Evolutionary conservation across 1,140 invertebrate genomes (phyloP).

Genomic region (Plutomurus gul): DNA sequence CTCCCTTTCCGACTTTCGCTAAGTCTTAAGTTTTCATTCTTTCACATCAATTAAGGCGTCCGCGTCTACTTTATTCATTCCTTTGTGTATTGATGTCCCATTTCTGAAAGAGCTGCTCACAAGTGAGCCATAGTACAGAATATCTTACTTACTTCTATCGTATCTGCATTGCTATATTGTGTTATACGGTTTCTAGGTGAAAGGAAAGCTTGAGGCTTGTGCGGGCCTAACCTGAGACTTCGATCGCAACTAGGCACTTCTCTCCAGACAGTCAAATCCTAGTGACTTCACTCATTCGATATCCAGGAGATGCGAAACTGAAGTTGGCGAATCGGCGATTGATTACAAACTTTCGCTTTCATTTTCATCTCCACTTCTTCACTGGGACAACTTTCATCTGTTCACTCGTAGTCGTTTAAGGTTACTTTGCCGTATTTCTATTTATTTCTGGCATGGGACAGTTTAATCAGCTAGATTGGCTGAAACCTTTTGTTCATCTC

Average conservation of each 20-base stretch:
- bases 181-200: neutral
- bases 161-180: no score
- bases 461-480: neutral
- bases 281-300: no score
- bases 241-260: neutral
- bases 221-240: neutral
- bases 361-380: neutral
- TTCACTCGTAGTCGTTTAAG: neutral
- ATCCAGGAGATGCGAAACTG: neutral
- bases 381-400: neutral
- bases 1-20: neutral
- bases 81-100: neutral
- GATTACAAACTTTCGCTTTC: slow-evolving; percentile 37
- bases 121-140: neutral
- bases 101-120: neutral
- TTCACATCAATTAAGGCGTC: neutral
- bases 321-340: slow-evolving; percentile 33
- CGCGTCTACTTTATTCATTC: neutral
- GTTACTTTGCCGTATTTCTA: neutral
- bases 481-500: no score
- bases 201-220: neutral
- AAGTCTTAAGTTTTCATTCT: neutral
- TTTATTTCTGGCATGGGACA: neutral
- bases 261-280: neutral
- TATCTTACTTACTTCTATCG: neutral